These are phyloP conservation scores for Callithrix jacchus DNA, from an alignment of 2,113 vertebrate genomes.

Conservation along the genomic window DNA sequence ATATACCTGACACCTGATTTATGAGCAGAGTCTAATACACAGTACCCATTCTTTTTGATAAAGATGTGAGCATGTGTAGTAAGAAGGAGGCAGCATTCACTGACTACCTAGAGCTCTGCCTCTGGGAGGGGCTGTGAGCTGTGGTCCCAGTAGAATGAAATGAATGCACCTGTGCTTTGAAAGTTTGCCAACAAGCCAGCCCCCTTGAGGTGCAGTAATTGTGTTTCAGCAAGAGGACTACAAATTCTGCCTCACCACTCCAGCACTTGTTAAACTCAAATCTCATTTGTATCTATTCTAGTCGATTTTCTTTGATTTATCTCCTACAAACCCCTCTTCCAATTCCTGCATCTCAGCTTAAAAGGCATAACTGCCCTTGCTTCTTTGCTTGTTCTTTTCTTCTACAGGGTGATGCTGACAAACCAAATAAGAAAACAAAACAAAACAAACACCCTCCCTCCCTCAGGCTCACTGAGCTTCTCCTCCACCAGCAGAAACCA, in stretches of 20 bases:
- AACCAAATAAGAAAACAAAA: too few species aligned
- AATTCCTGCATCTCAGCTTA: constrained; percentile 4
- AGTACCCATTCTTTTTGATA: neutral
- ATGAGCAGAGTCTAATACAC: too few species aligned
- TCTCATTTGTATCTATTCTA: constrained; percentile 47
- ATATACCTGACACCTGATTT: neutral
- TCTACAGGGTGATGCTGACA: neutral
- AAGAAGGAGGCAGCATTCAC: neutral
- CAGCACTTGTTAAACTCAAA: constrained; percentile 43
- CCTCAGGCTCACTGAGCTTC: neutral
- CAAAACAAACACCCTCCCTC: neutral
- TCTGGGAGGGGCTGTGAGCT: neutral
- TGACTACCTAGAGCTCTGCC: neutral
- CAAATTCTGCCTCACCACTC: neutral
- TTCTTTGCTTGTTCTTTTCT: constrained; percentile 5
- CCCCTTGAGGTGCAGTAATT: neutral
- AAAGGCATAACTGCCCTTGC: constrained; percentile 6
- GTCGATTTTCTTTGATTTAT: constrained; percentile 52
- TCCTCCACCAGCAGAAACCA: neutral
- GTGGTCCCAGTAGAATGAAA: neutral
- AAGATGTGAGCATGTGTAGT: neutral
- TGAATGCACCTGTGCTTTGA: neutral
- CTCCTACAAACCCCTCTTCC: neutral
- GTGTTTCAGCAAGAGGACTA: neutral
- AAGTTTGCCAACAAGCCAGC: neutral